Evolutionary conservation across 1,140 invertebrate genomes (phyloP).

Genomic region (Neotoxoptera formosana): DNA sequence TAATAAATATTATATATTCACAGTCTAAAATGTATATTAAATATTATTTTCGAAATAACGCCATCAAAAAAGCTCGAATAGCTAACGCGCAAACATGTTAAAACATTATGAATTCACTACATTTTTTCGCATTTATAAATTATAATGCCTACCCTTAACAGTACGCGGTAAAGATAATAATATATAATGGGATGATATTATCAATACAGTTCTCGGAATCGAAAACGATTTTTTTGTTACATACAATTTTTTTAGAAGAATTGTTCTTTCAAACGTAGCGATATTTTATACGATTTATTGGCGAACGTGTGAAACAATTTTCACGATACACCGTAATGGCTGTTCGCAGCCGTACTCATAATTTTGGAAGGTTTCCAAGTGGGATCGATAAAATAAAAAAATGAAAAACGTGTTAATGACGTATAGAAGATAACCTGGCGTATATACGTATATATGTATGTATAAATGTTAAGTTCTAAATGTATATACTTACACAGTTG

Average conservation of each 20-base stretch:
- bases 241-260: background rate
- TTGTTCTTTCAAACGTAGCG: background rate
- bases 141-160: background rate
- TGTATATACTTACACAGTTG: conserved; percentile 38
- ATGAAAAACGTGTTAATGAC: conserved; percentile 28
- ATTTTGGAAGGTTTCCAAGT: conserved; percentile 25
- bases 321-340: conserved; percentile 10
- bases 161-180: background rate
- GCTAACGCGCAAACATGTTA: background rate
- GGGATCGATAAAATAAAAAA: background rate
- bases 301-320: conserved; percentile 14
- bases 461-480: background rate
- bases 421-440: background rate
- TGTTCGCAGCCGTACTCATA: background rate
- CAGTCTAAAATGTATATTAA: background rate
- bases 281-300: conserved; percentile 1
- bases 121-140: background rate
- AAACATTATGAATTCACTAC: background rate
- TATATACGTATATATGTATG: background rate
- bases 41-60: background rate
- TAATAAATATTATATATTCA: background rate
- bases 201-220: background rate
- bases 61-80: background rate
- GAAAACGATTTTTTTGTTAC: background rate
- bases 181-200: background rate